Base-by-base conservation (phyloP, 2,888 invertebrate species). In the Nycteola revayana region DNA sequence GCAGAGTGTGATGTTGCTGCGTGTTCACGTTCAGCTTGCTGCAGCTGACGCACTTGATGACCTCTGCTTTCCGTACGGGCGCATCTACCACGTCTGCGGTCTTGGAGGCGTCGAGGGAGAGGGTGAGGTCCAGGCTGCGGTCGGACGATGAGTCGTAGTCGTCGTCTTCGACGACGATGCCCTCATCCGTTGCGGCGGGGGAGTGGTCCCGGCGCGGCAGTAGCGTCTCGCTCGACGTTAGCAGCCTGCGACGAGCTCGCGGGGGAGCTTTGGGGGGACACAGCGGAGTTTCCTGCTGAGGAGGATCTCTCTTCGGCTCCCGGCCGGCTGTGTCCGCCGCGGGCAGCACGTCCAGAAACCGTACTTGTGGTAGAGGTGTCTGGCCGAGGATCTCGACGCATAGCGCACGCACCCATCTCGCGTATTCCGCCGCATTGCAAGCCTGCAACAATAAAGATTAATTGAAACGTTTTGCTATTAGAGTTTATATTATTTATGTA, bases 311-410 rank as follows among this genome's bases (percentile, higher is more conserved):
- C 77, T 64, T 90, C 75, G 76, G 73, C 71, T 75, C 70, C 49
- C 70, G 75, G 20, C 75, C 75, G 31, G 82, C 75, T 25, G 86
- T 83, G 27, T 91, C 90, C 32, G 92, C 90, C 28, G 92, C 90
- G 45, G 92, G 90, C 36, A 93, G 68, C 48, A 94, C 94, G 70
- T 93, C 94, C 62, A 94, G 75, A 68, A 94, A 94, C 66, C 93
- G 92, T 38, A 94, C 90, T 47, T 92, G 92, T 28, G 93, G 93
- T 47, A 94, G 78, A 9, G 94, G 94, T 17, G 94, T 94, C 71
- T 94, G 94, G 1, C 93, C 90, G 49, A 94, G 92, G 47, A 94
- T 90, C 72, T 94, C 94, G 46, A 93, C 92, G 32, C 94, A 94
- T 43, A 94, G 90, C 34, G 93, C 92, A 61, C 92, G 92, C 61